Conservation (phyloP, 2,888 invertebrate species). For the Ferdinandea cuprea region DNA sequence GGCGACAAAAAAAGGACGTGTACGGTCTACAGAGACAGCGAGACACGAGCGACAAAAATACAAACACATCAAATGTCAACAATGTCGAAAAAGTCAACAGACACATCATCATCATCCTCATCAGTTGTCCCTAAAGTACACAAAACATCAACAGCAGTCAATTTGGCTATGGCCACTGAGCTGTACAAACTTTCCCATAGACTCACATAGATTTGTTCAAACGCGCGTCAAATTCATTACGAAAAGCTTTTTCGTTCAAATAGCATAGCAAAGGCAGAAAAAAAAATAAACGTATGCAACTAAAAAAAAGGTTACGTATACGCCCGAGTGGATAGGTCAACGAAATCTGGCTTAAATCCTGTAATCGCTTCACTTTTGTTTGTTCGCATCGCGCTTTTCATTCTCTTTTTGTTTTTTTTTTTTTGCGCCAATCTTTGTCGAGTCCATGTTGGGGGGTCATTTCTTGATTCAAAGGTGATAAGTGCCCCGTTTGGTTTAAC, state of each 20-base stretch:
- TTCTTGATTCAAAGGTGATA: constrained; percentile 61
- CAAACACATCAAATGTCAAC: constrained; percentile 66
- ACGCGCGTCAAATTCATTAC: constrained; percentile 45
- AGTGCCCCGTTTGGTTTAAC: constrained; percentile 28
- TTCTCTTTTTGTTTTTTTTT: neutral
- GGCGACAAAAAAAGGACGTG: neutral
- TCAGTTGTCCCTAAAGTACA: constrained; percentile 12
- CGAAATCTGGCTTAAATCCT: constrained; percentile 48
- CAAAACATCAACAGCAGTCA: constrained; percentile 37
- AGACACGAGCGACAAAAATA: constrained; percentile 35
- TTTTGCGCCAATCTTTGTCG: neutral
- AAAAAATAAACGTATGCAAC: constrained; percentile 1
- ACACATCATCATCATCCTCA: constrained; percentile 48
- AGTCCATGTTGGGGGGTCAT: neutral
- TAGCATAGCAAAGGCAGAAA: neutral
- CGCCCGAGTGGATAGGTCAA: constrained; percentile 29
- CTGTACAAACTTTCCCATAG: constrained; percentile 4
- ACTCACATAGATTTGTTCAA: constrained; percentile 18
- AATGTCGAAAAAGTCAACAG: constrained; percentile 55
- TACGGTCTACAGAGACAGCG: constrained; percentile 16
- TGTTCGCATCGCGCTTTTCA: too few relatives aligned
- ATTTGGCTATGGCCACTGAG: constrained; percentile 25
- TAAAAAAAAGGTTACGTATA: constrained; percentile 49
- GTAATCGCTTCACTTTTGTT: constrained; percentile 57
- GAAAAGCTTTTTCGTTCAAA: constrained; percentile 34